Percentiles rank a stretch among this genome's conserved stretches.
phyloP scores from a whole-genome alignment of 1,140 invertebrate genomes.

The Magallana ariakensis region DNA sequence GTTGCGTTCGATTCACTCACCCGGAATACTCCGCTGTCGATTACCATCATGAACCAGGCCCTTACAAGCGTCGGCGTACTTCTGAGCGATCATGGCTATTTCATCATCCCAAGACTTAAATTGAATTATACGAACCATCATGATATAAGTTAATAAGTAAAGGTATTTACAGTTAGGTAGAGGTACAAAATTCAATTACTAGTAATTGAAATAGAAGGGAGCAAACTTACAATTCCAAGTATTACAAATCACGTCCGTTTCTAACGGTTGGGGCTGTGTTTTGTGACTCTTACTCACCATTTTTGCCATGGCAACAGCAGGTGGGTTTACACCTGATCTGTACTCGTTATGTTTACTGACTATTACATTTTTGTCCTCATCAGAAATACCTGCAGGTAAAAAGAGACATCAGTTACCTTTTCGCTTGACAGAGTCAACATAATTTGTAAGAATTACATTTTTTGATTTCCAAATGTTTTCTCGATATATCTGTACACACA shows the following conservation, averaged over 20 bases:
- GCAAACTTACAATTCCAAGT: too few species aligned
- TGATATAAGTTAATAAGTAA: not conserved
- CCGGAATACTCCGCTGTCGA: conserved; percentile 27
- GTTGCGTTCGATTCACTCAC: conserved; percentile 6
- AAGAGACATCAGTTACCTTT: not conserved
- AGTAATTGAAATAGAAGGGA: too few species aligned
- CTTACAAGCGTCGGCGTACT: conserved; percentile 42
- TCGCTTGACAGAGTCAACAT: too few species aligned
- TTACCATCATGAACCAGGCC: conserved; percentile 2
- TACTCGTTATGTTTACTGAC: conserved; percentile 27
- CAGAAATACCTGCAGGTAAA: not conserved
- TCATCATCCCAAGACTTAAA: conserved; percentile 44
- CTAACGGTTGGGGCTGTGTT: too few species aligned
- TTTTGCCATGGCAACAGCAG: conserved; percentile 4
- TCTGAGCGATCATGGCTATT: conserved; percentile 45
- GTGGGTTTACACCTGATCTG: not conserved
- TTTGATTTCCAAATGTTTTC: too few species aligned
- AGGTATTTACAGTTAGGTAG: not conserved
- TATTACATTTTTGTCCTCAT: not conserved
- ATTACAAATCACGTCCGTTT: too few species aligned
- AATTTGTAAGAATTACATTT: too few species aligned
- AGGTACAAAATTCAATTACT: too few species aligned
- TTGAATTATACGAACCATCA: not conserved
- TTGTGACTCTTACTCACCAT: not conserved
- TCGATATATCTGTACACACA: too few species aligned